Evolutionary conservation across 2,113 vertebrate species (phyloP).

Genomic region (Carollia perspicillata): DNA sequence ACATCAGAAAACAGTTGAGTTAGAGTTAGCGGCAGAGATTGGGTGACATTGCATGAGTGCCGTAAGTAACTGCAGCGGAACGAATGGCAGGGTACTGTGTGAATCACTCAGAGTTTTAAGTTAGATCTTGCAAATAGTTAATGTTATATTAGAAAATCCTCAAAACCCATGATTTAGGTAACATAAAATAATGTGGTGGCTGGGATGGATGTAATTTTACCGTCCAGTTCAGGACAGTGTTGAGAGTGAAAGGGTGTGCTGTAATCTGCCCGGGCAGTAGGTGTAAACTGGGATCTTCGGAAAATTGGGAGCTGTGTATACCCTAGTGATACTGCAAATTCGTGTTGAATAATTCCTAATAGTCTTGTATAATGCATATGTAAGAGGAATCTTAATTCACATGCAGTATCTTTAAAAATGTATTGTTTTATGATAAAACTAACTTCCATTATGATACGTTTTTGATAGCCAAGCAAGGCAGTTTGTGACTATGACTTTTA

Average conservation of each 20-base stretch:
- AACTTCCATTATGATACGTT: background rate
- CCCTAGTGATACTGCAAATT: background rate
- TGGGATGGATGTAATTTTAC: background rate
- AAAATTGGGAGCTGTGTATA: background rate
- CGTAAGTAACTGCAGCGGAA: background rate
- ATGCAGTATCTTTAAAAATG: background rate
- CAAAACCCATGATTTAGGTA: background rate
- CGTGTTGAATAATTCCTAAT: background rate
- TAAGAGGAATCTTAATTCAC: slow-evolving; percentile 11
- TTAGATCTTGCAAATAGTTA: slow-evolving; percentile 37
- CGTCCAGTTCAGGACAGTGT: background rate
- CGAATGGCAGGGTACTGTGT: background rate
- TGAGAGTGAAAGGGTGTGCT: background rate
- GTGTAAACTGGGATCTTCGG: background rate
- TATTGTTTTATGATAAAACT: background rate
- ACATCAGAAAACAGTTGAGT: background rate
- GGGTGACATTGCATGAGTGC: background rate
- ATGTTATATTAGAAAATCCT: background rate
- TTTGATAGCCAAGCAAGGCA: background rate
- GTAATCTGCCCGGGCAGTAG: background rate
- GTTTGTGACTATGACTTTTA: background rate
- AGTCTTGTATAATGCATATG: background rate
- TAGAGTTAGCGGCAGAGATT: background rate
- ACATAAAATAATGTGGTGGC: background rate
- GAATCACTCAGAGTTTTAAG: background rate